Evolutionary conservation across 1,140 invertebrate species (phyloP).

Genomic region (Leptopilina clavipes): DNA sequence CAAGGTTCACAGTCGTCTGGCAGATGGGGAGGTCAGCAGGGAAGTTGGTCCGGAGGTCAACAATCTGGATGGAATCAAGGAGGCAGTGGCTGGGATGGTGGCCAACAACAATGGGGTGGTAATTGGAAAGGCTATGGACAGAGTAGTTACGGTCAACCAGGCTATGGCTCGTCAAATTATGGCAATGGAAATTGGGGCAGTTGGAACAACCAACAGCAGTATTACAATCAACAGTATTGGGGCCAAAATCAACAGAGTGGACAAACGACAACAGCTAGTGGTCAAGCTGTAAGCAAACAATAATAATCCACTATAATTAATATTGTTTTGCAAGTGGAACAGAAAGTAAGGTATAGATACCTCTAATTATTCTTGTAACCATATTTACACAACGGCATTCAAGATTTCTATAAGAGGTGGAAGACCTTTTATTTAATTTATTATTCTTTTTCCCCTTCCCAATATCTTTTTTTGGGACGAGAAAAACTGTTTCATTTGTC

Average conservation of each 20-base stretch:
- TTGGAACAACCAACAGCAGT: slow-evolving; percentile 65
- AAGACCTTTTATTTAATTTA: background rate
- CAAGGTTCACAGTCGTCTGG: slow-evolving; percentile 58
- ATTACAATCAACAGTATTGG: slow-evolving; percentile 74
- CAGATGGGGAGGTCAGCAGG: slow-evolving; percentile 56
- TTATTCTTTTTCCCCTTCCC: no score
- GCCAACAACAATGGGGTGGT: slow-evolving; percentile 59
- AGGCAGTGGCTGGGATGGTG: slow-evolving; percentile 52
- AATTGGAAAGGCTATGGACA: slow-evolving; percentile 71
- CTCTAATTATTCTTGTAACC: slow-evolving; percentile 47
- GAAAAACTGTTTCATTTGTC: no score
- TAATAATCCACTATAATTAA: slow-evolving; percentile 63
- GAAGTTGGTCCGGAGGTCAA: slow-evolving; percentile 55
- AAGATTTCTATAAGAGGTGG: background rate
- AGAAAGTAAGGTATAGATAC: slow-evolving; percentile 65
- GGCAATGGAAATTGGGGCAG: slow-evolving; percentile 71
- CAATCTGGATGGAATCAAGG: slow-evolving; percentile 53
- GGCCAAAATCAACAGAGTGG: slow-evolving; percentile 65
- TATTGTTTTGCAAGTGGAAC: slow-evolving; percentile 56
- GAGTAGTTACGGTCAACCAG: slow-evolving; percentile 58
- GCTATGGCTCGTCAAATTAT: slow-evolving; percentile 63
- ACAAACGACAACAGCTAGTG: slow-evolving; percentile 59
- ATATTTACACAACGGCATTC: slow-evolving; percentile 23
- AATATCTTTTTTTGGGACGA: no score
- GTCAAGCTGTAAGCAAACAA: slow-evolving; percentile 70